Conservation (phyloP, 2,797 vertebrate species). For the Perdix hodgsoniae region DNA sequence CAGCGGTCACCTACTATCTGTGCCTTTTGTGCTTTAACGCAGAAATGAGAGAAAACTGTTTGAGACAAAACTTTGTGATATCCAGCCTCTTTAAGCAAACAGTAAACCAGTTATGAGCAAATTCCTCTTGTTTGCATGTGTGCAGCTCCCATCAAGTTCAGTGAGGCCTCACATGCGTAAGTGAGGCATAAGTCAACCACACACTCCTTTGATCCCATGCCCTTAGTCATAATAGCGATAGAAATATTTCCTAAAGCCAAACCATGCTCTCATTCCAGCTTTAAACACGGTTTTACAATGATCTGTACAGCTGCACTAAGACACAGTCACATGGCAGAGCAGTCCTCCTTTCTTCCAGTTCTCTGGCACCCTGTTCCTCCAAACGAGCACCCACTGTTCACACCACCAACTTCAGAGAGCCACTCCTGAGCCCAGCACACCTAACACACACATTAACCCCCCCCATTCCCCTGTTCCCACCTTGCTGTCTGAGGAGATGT, state of each 20-base stretch:
- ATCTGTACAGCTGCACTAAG: neutral
- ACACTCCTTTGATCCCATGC: slow-evolving; percentile 62
- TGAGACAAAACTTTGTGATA: slow-evolving; percentile 13
- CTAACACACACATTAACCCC: neutral
- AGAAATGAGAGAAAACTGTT: neutral
- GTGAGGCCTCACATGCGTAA: slow-evolving; percentile 59
- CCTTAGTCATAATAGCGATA: slow-evolving; percentile 46
- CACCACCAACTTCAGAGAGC: neutral
- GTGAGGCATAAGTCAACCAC: slow-evolving; percentile 63
- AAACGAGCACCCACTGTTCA: neutral
- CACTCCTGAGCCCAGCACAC: neutral
- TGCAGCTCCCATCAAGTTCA: slow-evolving; percentile 67
- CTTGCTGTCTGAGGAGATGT: neutral
- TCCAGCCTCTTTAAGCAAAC: slow-evolving; percentile 5
- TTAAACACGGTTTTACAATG: slow-evolving; percentile 45
- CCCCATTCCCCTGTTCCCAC: neutral
- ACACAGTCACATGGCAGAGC: neutral
- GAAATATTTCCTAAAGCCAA: slow-evolving; percentile 66
- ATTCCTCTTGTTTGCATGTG: slow-evolving; percentile 51
- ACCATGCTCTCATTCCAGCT: slow-evolving; percentile 57
- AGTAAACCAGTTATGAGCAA: slow-evolving; percentile 44
- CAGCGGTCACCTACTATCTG: neutral
- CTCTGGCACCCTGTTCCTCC: neutral
- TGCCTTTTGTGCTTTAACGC: neutral
- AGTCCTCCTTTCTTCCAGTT: neutral